phyloP scores from a whole-genome alignment of 2,113 vertebrate species.

The Hymenochirus boettgeri region DNA sequence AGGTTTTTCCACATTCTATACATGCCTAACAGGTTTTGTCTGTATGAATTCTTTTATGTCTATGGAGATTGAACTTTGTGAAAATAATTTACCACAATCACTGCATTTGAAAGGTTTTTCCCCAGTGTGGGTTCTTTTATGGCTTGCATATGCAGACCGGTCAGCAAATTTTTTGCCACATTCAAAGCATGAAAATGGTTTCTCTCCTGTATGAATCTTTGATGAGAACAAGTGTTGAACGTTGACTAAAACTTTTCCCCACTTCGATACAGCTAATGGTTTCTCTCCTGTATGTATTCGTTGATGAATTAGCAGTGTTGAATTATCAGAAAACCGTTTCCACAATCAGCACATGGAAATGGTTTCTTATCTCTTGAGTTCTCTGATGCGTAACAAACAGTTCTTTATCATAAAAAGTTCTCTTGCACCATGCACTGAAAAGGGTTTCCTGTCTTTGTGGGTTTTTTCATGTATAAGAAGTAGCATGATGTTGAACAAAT shows the following conservation, averaged over 20 bases:
- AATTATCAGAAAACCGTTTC: slow-evolving; percentile 81
- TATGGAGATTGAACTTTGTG: slow-evolving; percentile 36
- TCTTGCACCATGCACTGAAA: slow-evolving; percentile 19
- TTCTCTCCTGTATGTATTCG: slow-evolving; percentile 67
- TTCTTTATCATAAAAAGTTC: not conserved
- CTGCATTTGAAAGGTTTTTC: slow-evolving; percentile 44
- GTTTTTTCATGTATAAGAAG: slow-evolving; percentile 10
- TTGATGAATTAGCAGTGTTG: slow-evolving; percentile 77
- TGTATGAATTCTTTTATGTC: slow-evolving; percentile 47
- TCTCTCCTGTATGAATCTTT: slow-evolving; percentile 48
- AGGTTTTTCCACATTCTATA: slow-evolving; percentile 45
- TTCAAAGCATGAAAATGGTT: slow-evolving; percentile 40
- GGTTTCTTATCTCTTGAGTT: slow-evolving; percentile 74
- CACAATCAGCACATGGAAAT: slow-evolving; percentile 71
- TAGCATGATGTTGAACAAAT: slow-evolving; percentile 11
- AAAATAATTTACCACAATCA: slow-evolving; percentile 48
- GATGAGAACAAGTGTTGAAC: slow-evolving; percentile 42
- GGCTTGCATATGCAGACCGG: slow-evolving; percentile 29
- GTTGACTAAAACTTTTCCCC: slow-evolving; percentile 46
- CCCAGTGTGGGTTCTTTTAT: not conserved
- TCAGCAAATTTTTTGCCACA: slow-evolving; percentile 26
- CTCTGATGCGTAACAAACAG: slow-evolving; percentile 59
- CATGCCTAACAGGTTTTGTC: slow-evolving; percentile 47
- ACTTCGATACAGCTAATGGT: slow-evolving; percentile 41
- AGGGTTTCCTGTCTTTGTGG: slow-evolving; percentile 3